Conservation (phyloP, 2,888 invertebrate genomes). For the Aproaerema taeniolella region DNA sequence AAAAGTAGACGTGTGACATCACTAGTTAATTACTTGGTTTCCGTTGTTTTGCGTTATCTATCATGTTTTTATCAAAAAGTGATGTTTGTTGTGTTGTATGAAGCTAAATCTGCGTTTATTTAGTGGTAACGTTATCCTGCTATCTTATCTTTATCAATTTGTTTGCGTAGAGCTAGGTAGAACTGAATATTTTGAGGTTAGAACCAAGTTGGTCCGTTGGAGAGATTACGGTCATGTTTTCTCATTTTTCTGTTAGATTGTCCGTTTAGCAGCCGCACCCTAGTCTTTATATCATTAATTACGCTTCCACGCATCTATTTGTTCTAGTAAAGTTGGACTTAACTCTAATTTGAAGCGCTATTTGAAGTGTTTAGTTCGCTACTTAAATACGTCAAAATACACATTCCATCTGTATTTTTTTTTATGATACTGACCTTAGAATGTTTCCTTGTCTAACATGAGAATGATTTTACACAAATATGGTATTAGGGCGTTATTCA, state of each 20-base stretch:
- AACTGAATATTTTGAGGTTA: constrained; percentile 58
- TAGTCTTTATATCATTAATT: too few relatives aligned
- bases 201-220: constrained; percentile 36
- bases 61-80: constrained; percentile 75
- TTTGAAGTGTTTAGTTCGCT: constrained; percentile 1
- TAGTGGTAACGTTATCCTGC: constrained; percentile 60
- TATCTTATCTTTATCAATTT: constrained; percentile 55
- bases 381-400: constrained; percentile 9
- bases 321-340: too few relatives aligned
- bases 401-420: too few relatives aligned
- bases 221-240: constrained; percentile 52
- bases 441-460: too few relatives aligned
- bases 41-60: constrained; percentile 66
- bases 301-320: too few relatives aligned
- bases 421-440: too few relatives aligned
- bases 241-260: constrained; percentile 49
- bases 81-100: constrained; percentile 62
- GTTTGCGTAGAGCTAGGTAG: constrained; percentile 38
- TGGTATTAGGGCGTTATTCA: too few relatives aligned
- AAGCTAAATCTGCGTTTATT: constrained; percentile 54
- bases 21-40: constrained; percentile 43
- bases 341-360: background rate
- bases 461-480: too few relatives aligned
- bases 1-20: background rate
- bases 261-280: too few relatives aligned